phyloP scores from a whole-genome alignment of 1,140 invertebrate genomes.

The Harlomillsia oculata region DNA sequence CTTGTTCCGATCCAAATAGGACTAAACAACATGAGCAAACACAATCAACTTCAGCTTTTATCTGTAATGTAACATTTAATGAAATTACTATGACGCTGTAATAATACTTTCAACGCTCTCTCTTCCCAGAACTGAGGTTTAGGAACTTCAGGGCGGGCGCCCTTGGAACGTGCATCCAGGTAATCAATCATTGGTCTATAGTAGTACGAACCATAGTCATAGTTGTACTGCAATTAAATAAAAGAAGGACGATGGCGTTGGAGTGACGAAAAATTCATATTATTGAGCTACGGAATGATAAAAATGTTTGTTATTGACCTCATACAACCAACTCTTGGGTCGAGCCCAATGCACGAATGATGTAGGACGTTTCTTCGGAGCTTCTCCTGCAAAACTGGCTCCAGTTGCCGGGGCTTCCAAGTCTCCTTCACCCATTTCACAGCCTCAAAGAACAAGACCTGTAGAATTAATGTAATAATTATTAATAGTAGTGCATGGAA shows the following conservation, averaged over 20 bases:
- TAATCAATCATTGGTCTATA: slow-evolving; percentile 36
- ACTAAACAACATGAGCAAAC: no score
- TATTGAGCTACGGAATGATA: not conserved
- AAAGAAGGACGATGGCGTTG: slow-evolving; percentile 3
- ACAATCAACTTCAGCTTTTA: no score
- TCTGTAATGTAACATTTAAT: no score
- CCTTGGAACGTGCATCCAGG: slow-evolving; percentile 26
- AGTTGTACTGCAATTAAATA: no score
- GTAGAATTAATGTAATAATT: not conserved
- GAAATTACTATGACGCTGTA: no score
- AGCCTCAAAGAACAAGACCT: slow-evolving; percentile 12
- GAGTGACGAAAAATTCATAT: not conserved
- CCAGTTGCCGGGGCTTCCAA: not conserved
- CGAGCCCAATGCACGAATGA: slow-evolving; percentile 32
- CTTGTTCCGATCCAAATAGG: slow-evolving; percentile 27
- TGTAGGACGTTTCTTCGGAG: slow-evolving; percentile 26
- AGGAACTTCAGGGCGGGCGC: slow-evolving; percentile 15
- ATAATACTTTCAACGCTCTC: slow-evolving; percentile 26
- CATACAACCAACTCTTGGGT: slow-evolving; percentile 29
- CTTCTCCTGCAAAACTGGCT: slow-evolving; percentile 23
- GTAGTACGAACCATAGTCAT: slow-evolving; percentile 33
- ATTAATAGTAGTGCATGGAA: no score
- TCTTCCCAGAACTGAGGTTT: slow-evolving; percentile 34
- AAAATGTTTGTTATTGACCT: no score
- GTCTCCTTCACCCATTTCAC: slow-evolving; percentile 21